Evolutionary conservation across 2,797 vertebrate species (phyloP), one percentile per base, ranked within the genome.

Genomic region (Myiotriccus ornatus): DNA sequence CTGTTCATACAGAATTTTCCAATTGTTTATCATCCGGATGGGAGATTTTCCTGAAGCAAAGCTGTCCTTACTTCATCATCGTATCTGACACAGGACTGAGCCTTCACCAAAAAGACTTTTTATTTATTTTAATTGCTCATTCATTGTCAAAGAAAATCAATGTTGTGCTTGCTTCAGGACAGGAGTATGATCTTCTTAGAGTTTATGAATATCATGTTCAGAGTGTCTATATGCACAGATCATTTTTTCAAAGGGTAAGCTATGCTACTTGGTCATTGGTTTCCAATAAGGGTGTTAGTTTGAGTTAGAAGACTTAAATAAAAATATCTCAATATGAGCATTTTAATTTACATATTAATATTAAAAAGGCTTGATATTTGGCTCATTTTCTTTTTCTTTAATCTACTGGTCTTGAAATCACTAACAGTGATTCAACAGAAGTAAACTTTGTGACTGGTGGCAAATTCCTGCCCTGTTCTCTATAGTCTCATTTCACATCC

Each of bases 21-120:
- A 96, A 52, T 78, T 97, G 90, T 78, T 82, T 97, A 24, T 95
- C 96, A 50, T 53, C 81, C 37, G 10, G 76, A 52, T 97, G 96
- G 96, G 81, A 95, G 49, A 35, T 18, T 44, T 97, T 97, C 47
- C 92, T 97, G 70, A 83, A 79, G 65, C 50, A 97, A 34, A 94
- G 50, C 83, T 96, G 88, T 67, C 96, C 96, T 17, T 96, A 97
- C 86, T 97, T 95, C 62, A 65, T 97, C 28, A 68, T 96, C 5
- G 11, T 97, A 30, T 95, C 93, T 78, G 96, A 97, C 30, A 21
- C 30, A 35, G 97, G 96, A 79, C 37, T 97, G 67, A 96, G 39
- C 15, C 7, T 50, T 84, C 27, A 9, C 32, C 96, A 97, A 20
- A 88, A 63, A 35, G 41, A 92, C 16, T 96, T 87, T 74, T 92